phyloP scores from a whole-genome alignment of 2,888 invertebrate species.

The Parthenolecanium corni region DNA sequence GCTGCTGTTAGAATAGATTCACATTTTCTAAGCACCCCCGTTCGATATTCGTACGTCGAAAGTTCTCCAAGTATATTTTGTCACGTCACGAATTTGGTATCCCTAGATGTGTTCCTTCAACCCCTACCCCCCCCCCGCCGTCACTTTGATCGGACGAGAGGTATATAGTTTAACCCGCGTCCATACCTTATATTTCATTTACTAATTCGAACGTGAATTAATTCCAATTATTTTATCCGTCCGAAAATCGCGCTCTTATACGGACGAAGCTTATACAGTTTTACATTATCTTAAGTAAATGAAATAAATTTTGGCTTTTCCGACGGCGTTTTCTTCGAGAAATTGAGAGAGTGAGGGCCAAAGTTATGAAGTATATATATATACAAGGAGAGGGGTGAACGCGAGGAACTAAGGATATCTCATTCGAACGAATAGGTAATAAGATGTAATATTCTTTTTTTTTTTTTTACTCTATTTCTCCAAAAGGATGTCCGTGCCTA shows the following conservation, averaged over 20 bases:
- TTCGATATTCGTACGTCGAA: neutral
- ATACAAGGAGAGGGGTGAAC: too few relatives aligned
- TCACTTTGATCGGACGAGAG: too few relatives aligned
- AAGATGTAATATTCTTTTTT: too few relatives aligned
- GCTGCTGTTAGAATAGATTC: too few relatives aligned
- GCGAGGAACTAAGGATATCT: too few relatives aligned
- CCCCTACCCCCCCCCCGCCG: neutral
- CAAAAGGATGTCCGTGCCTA: too few relatives aligned
- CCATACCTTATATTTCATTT: slow-evolving; percentile 20
- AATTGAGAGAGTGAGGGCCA: neutral
- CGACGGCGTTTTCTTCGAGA: slow-evolving; percentile 2
- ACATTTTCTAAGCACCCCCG: too few relatives aligned
- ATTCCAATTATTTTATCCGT: slow-evolving; percentile 23
- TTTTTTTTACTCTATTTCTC: too few relatives aligned
- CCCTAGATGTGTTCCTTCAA: neutral
- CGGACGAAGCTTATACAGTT: slow-evolving; percentile 7
- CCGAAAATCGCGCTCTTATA: slow-evolving; percentile 15
- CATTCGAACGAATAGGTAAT: too few relatives aligned
- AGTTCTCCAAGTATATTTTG: neutral
- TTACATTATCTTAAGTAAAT: slow-evolving; percentile 16
- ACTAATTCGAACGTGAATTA: slow-evolving; percentile 25
- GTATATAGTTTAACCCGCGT: neutral
- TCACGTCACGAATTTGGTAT: neutral
- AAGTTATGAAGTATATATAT: too few relatives aligned
- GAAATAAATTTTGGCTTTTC: slow-evolving; percentile 5